A percentile compares a stretch with the other conserved stretches of the same genome.
phyloP scores from a whole-genome alignment of 2,113 vertebrate genomes.

The Melanotaenia duboulayi region DNA sequence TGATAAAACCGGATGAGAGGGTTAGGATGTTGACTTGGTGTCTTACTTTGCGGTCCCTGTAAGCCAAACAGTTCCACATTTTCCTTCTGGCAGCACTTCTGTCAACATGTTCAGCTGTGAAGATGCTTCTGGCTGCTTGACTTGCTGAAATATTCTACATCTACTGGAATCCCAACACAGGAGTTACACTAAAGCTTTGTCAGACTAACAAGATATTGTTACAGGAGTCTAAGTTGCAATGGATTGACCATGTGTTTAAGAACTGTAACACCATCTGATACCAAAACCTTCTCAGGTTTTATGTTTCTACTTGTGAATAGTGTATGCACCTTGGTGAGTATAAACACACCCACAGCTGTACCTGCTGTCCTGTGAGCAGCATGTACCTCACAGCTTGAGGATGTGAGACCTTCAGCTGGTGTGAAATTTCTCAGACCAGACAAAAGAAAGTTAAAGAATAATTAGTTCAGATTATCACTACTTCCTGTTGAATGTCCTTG shows the following conservation, averaged over 20 bases:
- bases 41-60: conserved; percentile 14
- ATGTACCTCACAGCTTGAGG: conserved; percentile 31
- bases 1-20: too few relatives aligned
- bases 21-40: not conserved
- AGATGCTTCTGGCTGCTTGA: conserved; percentile 15
- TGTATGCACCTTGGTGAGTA: not conserved
- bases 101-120: conserved; percentile 22
- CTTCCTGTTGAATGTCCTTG: conserved; percentile 58
- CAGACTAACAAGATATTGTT: too few relatives aligned
- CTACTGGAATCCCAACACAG: conserved; percentile 7
- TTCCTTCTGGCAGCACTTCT: conserved; percentile 22
- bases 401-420: conserved; percentile 27
- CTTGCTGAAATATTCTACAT: conserved; percentile 6
- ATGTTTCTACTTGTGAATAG: not conserved
- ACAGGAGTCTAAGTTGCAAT: not conserved
- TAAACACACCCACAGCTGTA: conserved; percentile 14
- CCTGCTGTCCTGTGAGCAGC: conserved; percentile 6
- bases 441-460: conserved; percentile 62
- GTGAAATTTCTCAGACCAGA: conserved; percentile 61
- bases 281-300: conserved; percentile 6
- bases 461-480: conserved; percentile 53
- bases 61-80: conserved; percentile 20
- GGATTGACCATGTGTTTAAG: not conserved
- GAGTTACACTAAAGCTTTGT: conserved; percentile 1
- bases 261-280: not conserved